Percentiles rank a stretch among this genome's conserved stretches.
Conservation (phyloP, 2,113 vertebrate species). For the Microtus richardsoni region DNA sequence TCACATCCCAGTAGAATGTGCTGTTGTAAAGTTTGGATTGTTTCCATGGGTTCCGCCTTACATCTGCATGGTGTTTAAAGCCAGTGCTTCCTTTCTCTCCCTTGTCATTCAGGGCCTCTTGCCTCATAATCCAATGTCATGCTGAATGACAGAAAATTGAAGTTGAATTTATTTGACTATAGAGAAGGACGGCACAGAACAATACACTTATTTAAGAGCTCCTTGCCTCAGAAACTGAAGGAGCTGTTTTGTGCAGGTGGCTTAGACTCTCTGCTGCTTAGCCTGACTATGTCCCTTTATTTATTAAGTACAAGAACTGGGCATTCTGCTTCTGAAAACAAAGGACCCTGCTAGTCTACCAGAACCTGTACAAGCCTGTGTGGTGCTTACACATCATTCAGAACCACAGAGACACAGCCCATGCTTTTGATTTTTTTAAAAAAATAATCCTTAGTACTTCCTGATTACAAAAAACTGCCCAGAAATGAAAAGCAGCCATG, state of each 20-base stretch:
- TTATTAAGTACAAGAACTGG: conserved; percentile 13
- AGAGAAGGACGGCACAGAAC: conserved; percentile 67
- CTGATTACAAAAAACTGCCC: conserved; percentile 31
- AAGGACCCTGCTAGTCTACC: neutral
- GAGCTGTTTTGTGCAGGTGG: conserved; percentile 76
- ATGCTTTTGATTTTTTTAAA: neutral
- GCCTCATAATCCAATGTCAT: conserved; percentile 70
- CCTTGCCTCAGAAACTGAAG: conserved; percentile 65
- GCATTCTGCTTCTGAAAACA: conserved; percentile 56
- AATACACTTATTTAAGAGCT: conserved; percentile 60
- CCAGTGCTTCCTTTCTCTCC: conserved; percentile 69
- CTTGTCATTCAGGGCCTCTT: conserved; percentile 67
- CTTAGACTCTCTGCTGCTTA: conserved; percentile 44
- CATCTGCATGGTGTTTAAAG: conserved; percentile 84
- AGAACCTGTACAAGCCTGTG: conserved; percentile 45
- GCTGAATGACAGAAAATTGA: conserved; percentile 80
- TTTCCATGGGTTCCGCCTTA: conserved; percentile 78
- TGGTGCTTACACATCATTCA: neutral
- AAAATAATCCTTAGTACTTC: conserved; percentile 5
- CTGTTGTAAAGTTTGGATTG: conserved; percentile 74
- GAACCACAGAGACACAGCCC: conserved; percentile 14
- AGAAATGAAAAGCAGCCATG: neutral
- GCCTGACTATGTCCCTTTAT: conserved; percentile 35
- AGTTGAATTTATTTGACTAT: conserved; percentile 69
- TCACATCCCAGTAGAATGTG: conserved; percentile 63